phyloP scores from a whole-genome alignment of 2,113 vertebrate genomes.

The Puffinus mauretanicus region DNA sequence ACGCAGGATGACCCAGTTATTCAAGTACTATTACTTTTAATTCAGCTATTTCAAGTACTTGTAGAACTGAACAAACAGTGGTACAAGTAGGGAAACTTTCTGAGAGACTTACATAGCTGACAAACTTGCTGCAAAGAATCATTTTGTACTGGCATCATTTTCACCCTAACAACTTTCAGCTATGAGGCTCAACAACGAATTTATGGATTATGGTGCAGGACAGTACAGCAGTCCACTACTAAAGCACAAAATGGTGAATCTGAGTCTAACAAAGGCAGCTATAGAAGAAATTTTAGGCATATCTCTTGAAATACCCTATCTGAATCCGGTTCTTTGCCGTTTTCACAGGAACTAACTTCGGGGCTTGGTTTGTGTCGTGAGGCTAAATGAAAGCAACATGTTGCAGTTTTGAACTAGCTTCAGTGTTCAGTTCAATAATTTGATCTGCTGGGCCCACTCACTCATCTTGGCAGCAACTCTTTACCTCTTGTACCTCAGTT shows the following conservation, averaged over 20 bases:
- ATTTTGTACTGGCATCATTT: background rate
- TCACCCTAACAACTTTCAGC: background rate
- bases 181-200: background rate
- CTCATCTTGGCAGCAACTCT: background rate
- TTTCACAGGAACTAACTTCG: background rate
- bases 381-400: background rate
- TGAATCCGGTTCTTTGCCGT: background rate
- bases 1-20: background rate
- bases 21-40: background rate
- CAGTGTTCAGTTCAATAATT: background rate
- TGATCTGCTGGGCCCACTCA: background rate
- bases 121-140: background rate
- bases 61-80: background rate
- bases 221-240: background rate
- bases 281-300: background rate
- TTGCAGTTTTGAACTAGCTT: background rate
- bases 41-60: background rate
- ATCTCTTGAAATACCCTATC: background rate
- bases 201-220: background rate
- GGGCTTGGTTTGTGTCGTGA: background rate
- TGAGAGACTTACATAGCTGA: background rate
- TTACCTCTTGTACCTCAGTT: background rate
- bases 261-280: background rate
- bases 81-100: background rate
- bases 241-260: background rate